Percentiles rank a stretch among this genome's conserved stretches.
phyloP scores from a whole-genome alignment of 2,797 vertebrate species.

The Eremophila alpestris region DNA sequence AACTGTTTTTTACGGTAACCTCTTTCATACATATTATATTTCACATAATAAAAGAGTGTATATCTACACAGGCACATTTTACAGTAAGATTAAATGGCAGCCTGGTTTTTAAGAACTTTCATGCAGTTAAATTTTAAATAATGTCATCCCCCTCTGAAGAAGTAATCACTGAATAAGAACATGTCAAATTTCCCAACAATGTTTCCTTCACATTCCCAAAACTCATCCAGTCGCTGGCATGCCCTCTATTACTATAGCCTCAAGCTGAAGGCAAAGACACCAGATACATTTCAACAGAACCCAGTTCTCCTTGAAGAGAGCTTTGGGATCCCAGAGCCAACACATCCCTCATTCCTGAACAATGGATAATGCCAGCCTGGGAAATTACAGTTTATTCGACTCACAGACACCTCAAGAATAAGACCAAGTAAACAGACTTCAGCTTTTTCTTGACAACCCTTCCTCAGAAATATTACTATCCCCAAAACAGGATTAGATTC shows the following conservation, averaged over 20 bases:
- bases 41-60: neutral
- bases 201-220: neutral
- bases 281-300: neutral
- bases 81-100: neutral
- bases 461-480: neutral
- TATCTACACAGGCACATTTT: neutral
- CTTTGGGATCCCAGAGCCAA: neutral
- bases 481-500: neutral
- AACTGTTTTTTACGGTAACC: neutral
- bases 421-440: neutral
- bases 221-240: neutral
- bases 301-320: neutral
- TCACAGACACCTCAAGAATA: neutral
- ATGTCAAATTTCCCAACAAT: neutral
- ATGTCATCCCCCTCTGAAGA: neutral
- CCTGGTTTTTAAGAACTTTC: neutral
- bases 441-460: neutral
- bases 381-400: neutral
- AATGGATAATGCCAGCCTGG: neutral
- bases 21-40: neutral
- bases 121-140: neutral
- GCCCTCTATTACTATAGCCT: neutral
- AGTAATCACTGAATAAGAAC: neutral
- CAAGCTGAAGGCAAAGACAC: neutral
- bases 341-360: neutral